These are phyloP conservation scores for Sebastes dallii DNA, from an alignment of 2,797 vertebrate species.

Conservation along the genomic window DNA sequence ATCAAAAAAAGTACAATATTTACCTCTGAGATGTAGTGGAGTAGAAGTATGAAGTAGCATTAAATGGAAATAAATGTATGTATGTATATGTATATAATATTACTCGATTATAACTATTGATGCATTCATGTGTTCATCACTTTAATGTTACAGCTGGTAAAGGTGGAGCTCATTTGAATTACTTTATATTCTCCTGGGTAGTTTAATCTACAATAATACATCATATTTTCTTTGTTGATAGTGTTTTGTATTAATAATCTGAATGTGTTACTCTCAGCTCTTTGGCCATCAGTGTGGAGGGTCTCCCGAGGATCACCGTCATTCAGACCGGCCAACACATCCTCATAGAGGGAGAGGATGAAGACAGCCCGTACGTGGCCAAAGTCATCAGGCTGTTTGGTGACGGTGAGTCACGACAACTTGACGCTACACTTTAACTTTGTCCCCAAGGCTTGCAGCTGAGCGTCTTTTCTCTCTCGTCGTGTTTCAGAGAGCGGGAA, in stretches of 20 bases:
- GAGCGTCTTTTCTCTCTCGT: neutral
- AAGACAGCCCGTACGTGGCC: slow-evolving; percentile 88
- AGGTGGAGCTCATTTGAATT: neutral
- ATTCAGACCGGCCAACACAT: slow-evolving; percentile 86
- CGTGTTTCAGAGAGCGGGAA: slow-evolving; percentile 60
- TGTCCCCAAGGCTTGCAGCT: neutral
- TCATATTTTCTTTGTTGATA: neutral
- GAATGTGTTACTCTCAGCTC: slow-evolving; percentile 67
- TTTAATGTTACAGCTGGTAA: neutral
- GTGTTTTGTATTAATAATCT: neutral
- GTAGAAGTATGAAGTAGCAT: neutral
- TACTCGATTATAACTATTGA: neutral
- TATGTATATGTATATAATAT: neutral
- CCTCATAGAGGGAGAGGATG: slow-evolving; percentile 86
- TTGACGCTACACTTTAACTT: neutral
- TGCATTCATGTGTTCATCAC: neutral
- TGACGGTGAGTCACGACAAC: slow-evolving; percentile 82
- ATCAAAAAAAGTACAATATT: neutral
- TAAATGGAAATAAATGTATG: neutral
- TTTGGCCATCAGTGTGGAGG: slow-evolving; percentile 80
- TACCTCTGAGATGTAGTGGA: neutral
- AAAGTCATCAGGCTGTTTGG: slow-evolving; percentile 85
- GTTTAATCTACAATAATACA: neutral
- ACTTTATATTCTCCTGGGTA: too few relatives aligned
- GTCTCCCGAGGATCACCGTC: slow-evolving; percentile 44